Base-by-base conservation (phyloP, 1,140 invertebrate genomes). In the Cyclargus thomasi region DNA sequence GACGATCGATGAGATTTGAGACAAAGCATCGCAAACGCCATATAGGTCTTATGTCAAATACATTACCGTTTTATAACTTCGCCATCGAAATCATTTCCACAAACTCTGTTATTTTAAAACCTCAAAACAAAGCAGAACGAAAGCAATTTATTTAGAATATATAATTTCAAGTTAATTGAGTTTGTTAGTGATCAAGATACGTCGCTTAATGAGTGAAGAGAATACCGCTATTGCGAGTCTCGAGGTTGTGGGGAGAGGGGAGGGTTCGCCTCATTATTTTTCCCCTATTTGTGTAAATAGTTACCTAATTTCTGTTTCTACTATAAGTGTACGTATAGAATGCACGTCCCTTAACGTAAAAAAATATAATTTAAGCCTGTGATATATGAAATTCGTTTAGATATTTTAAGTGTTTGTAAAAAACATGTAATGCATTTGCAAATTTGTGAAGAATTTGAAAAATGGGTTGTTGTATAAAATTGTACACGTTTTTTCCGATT, bases 251-350 rank as follows among this genome's bases (percentile, higher is more conserved):
- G 82, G n/a, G n/a, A n/a, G n/a, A n/a, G n/a, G n/a, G n/a, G 83
- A 86, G 81, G 83, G 85, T 84, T 82, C 75, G 74, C 84, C 86
- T 86, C 86, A 87, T 88, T 90, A 87, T 90, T 88, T 87, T 88
- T 82, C 81, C 85, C 85, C 85, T 85, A 81, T 88, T 87, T 82
- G 81, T 90, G 87, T 90, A 88, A 88, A 90, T 90, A 90, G 87
- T 90, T 87, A 88, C 83, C 82, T 85, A 83, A 90, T 88, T 86
- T 86, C 76, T 71, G 82, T 86, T 86, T 79, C 74, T 82, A 81
- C 76, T 79, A 65, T 88, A 86, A 85, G 84, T 85, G 83, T 88
- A 86, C 78, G 75, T 86, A 87, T 90, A 86, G 85, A 78, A 88
- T 88, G 85, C 85, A 87, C 87, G 87, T 90, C 87, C 87, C 80